Conservation (phyloP, 2,113 vertebrate species). For the Apeltes quadracus region DNA sequence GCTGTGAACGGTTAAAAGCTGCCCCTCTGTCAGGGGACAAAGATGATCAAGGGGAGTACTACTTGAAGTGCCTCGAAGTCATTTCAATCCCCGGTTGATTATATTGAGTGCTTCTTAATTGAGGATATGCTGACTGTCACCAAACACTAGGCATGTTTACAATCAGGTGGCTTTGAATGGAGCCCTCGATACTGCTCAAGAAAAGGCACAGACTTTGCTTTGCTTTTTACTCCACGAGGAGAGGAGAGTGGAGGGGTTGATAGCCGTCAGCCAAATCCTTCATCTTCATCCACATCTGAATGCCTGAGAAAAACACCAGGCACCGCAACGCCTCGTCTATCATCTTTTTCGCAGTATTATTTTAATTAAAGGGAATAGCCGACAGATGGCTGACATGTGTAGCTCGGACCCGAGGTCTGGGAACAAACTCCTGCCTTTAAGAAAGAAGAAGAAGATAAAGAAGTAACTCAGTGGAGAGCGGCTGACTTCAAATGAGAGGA, state of each 20-base stretch:
- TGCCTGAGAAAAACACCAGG: constrained; percentile 17
- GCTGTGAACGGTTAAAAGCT: constrained; percentile 44
- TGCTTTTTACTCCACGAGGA: constrained; percentile 20
- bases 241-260: constrained; percentile 1
- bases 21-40: constrained; percentile 27
- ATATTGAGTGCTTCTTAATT: constrained; percentile 61
- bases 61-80: constrained; percentile 48
- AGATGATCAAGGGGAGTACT: constrained; percentile 54
- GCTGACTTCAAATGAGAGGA: constrained; percentile 60
- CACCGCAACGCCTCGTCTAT: constrained; percentile 10
- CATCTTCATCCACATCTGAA: constrained; percentile 11
- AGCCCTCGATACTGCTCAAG: constrained; percentile 6
- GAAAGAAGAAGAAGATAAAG: constrained; percentile 38
- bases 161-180: constrained; percentile 18
- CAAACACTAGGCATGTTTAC: constrained; percentile 29
- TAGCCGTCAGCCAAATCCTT: constrained; percentile 25
- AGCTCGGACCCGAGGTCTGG: constrained; percentile 35
- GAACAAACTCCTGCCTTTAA: constrained; percentile 38
- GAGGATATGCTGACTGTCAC: constrained; percentile 54
- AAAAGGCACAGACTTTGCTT: constrained; percentile 10
- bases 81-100: constrained; percentile 50
- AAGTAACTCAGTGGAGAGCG: constrained; percentile 48
- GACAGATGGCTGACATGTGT: constrained; percentile 45
- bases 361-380: constrained; percentile 52
- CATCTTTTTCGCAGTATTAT: constrained; percentile 12